These are phyloP conservation scores for Philotrypesis tridentata DNA, from an alignment of 1,140 invertebrate genomes.

Conservation along the genomic window DNA sequence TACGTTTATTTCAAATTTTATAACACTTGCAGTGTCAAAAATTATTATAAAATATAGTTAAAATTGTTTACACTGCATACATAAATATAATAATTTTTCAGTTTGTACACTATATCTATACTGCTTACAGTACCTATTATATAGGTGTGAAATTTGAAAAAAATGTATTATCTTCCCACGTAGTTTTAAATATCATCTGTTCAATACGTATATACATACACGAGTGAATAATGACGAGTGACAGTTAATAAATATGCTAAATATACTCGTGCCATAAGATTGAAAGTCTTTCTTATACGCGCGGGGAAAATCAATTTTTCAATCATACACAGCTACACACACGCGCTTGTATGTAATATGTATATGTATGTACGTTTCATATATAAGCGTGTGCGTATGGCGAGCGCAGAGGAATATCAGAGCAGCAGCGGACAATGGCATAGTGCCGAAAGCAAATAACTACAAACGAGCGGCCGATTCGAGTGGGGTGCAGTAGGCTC, in stretches of 20 bases:
- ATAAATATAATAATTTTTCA: too few species aligned
- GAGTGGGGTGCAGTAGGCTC: conserved; percentile 27
- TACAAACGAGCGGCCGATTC: conserved; percentile 30
- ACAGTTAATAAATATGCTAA: conserved; percentile 75
- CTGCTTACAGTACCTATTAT: too few species aligned
- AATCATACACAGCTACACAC: conserved; percentile 17
- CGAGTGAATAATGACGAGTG: conserved; percentile 50
- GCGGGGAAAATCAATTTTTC: conserved; percentile 41
- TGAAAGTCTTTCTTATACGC: not conserved
- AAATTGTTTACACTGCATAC: too few species aligned
- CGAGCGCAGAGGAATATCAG: not conserved
- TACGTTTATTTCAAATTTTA: too few species aligned
- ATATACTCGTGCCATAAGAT: not conserved
- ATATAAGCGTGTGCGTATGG: too few species aligned
- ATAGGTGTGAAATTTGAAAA: too few species aligned
- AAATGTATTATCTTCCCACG: too few species aligned
- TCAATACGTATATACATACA: conserved; percentile 71
- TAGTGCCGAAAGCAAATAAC: not conserved
- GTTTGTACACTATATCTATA: too few species aligned
- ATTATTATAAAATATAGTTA: too few species aligned
- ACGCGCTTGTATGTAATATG: not conserved
- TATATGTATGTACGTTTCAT: too few species aligned
- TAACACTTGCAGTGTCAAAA: too few species aligned
- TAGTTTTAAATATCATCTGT: too few species aligned
- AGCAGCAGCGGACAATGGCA: not conserved